Base-by-base conservation (phyloP, 1,140 invertebrate genomes). In the Bicyclus anynana region DNA sequence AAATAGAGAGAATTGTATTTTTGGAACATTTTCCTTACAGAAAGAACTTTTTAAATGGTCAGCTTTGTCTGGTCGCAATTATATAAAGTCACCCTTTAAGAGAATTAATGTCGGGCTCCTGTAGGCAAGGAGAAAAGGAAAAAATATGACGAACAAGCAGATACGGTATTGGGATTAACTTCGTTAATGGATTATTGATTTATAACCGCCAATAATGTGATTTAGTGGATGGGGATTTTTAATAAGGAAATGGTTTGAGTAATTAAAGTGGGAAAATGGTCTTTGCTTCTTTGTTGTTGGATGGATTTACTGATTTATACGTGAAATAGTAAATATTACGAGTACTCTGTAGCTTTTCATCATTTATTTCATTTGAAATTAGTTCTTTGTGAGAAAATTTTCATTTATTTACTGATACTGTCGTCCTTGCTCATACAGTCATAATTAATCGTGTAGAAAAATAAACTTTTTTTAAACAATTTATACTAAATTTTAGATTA, bases 121-220 rank as follows among this genome's bases (percentile, higher is more conserved):
- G 37, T 38, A 23, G 27, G 20, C 49, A 40, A 40, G 12, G 26
- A 40, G 29, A 37, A 50, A 52, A 49, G 23, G 35, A 56, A 56
- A 49, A 49, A 55, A 33, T 49, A 42, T 56, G 46, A 56, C 23
- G 35, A 40, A 17, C 7, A 52, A 46, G 40, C 33, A 17, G 52
- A 58, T 27, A 47, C 17, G 56, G 33, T 37, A 35, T 46, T 17
- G 27, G 49, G 56, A 52, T 58, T 52, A 52, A 44, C 56, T 44
- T 47, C 27, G 49, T 37, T 52, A 56, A 58, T 58, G 29, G 48
- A 38, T 52, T 58, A 52, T 50, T 52, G 48, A 58, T 58, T 58
- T 58, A 51, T 58, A 40, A 40, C 13, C 37, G 37, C 2, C 37
- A 13, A 17, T 40, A 40, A 40, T 17, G 37, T 17, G 37, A 14